Evolutionary conservation across 2,888 invertebrate genomes (phyloP), one percentile per base, ranked within the genome.

Genomic region (Branchellion lobata): DNA sequence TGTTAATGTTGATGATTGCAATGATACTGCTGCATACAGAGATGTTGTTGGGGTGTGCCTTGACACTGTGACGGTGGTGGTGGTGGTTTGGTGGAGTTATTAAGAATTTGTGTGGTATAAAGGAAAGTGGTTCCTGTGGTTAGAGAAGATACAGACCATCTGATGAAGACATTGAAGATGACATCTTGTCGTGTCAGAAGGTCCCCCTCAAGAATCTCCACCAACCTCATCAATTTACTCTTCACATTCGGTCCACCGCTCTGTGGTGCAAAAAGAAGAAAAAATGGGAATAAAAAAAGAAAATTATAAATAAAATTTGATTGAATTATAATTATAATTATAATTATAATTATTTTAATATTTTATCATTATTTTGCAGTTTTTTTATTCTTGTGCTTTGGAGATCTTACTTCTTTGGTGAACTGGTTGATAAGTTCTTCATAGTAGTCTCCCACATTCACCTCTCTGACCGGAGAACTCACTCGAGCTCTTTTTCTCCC

Each of bases 101-200:
- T n/a, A n/a, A n/a, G n/a, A n/a, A n/a, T n/a, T n/a, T n/a, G n/a
- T n/a, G n/a, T n/a, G n/a, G n/a, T n/a, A n/a, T n/a, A n/a, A n/a
- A n/a, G n/a, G n/a, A n/a, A n/a, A n/a, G n/a, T n/a, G n/a, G n/a
- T n/a, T n/a, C n/a, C n/a, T n/a, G n/a, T n/a, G n/a, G n/a, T n/a
- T n/a, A n/a, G n/a, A n/a, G n/a, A n/a, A 91, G 98, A 18, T 79
- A 57, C 61, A 24, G 3, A 57, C 61, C 61, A 24, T n/a, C 21
- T 5, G n/a, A 57, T 24, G 24, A 57, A 57, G 21, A 57, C 61
- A n/a, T 57, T 57, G 61, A 57, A 57, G 21, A 57, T 57, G 24
- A 57, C 24, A 18, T 57, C 61, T 57, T 57, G 61, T 24, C 61
- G 5, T 5, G 61, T 24, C 21, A 57, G n/a, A 5, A 57, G 5